Percentiles rank a stretch among this genome's conserved stretches.
These are phyloP conservation scores for Epicampocera succincta DNA, from an alignment of 2,888 invertebrate species.

Conservation along the genomic window DNA sequence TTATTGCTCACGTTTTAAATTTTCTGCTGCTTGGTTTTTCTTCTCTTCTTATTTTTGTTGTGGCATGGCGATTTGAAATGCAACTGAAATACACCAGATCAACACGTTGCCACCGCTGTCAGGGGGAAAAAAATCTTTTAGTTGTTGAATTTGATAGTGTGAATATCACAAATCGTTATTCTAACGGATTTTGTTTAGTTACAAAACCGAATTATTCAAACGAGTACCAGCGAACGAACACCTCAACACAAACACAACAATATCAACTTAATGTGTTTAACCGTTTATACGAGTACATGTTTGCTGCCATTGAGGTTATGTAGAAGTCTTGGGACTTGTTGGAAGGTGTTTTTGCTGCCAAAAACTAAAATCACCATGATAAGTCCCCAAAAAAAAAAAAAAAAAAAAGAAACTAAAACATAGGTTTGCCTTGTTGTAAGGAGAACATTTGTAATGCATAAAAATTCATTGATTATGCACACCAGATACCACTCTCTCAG, in stretches of 20 bases:
- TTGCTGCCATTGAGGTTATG: slow-evolving; percentile 7
- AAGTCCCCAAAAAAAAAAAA: slow-evolving; percentile 25
- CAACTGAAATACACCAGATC: slow-evolving; percentile 65
- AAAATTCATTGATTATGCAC: slow-evolving; percentile 68
- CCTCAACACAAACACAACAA: slow-evolving; percentile 1
- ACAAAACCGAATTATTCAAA: slow-evolving; percentile 32
- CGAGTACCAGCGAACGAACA: slow-evolving; percentile 20
- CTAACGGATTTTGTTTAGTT: slow-evolving; percentile 62
- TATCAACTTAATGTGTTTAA: slow-evolving; percentile 15
- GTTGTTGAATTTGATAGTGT: slow-evolving; percentile 67
- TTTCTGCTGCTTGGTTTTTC: no score
- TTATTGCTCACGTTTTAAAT: slow-evolving; percentile 68
- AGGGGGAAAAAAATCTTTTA: slow-evolving; percentile 43
- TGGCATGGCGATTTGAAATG: slow-evolving; percentile 51
- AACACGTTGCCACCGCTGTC: slow-evolving; percentile 42
- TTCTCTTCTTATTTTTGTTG: slow-evolving; percentile 8
- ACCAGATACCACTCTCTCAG: slow-evolving; percentile 56
- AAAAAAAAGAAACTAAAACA: not conserved
- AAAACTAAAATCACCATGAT: slow-evolving; percentile 45
- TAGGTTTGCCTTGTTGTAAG: slow-evolving; percentile 9
- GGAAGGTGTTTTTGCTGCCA: slow-evolving; percentile 57
- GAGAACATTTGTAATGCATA: slow-evolving; percentile 63
- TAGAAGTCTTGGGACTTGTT: slow-evolving; percentile 46
- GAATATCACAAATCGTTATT: slow-evolving; percentile 69
- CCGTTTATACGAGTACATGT: not conserved